Percentiles rank a stretch among this genome's conserved stretches.
phyloP scores from a whole-genome alignment of 2,113 vertebrate genomes.

The Dicentrarchus labrax region DNA sequence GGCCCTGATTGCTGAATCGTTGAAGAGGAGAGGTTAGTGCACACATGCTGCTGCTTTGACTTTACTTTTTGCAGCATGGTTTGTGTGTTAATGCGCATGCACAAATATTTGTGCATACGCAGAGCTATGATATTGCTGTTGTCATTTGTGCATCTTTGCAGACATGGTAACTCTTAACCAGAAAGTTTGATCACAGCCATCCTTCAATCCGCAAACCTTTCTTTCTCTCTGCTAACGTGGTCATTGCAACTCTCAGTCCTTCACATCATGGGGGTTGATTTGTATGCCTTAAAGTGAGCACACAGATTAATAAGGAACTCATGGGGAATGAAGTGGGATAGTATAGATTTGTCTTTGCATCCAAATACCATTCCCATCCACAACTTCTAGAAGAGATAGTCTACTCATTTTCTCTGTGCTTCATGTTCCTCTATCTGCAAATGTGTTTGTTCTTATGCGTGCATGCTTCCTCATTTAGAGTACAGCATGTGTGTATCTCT shows the following conservation, averaged over 20 bases:
- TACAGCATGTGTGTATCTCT: conserved; percentile 27
- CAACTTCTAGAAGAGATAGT: neutral
- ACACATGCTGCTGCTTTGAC: conserved; percentile 1
- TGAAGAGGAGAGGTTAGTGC: conserved; percentile 95
- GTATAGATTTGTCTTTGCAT: conserved; percentile 9
- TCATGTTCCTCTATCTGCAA: conserved; percentile 6
- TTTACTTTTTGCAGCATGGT: conserved; percentile 46
- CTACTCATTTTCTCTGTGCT: conserved; percentile 3
- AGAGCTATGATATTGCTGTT: conserved; percentile 7
- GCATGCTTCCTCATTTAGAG: conserved; percentile 16
- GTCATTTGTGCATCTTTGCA: conserved; percentile 32
- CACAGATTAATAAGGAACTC: neutral
- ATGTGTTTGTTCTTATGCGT: neutral
- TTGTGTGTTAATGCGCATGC: conserved; percentile 26
- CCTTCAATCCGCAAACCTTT: conserved; percentile 13
- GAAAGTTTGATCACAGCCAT: conserved; percentile 6
- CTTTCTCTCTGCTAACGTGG: conserved; percentile 39
- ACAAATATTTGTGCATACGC: conserved; percentile 13
- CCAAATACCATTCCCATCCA: neutral
- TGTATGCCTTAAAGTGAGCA: conserved; percentile 28
- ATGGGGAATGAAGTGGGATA: conserved; percentile 6
- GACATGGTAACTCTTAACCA: conserved; percentile 19
- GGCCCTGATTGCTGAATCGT: conserved; percentile 96
- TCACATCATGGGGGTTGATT: conserved; percentile 32
- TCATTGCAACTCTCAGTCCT: conserved; percentile 13